A percentile compares a stretch with the other conserved stretches of the same genome.
Conservation (phyloP, 2,113 vertebrate species). For the Vulpes ferrilata region DNA sequence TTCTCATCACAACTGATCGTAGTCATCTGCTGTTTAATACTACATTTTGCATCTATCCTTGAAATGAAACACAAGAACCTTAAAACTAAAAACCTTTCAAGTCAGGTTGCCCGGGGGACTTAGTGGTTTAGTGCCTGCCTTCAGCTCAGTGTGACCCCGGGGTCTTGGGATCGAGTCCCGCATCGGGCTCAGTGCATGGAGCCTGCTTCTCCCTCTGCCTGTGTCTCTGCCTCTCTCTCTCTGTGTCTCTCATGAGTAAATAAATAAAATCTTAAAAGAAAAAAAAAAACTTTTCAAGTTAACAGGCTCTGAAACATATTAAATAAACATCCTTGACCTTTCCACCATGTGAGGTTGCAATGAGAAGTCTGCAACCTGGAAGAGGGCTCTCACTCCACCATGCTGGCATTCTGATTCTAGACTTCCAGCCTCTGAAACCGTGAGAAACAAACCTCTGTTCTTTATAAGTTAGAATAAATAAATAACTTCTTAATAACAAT, state of each 20-base stretch:
- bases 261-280: too few species aligned
- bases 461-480: neutral
- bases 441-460: neutral
- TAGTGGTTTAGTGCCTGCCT: too few species aligned
- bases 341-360: neutral
- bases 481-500: neutral
- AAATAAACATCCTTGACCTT: constrained; percentile 1
- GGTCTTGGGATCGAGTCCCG: too few species aligned
- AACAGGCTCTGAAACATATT: neutral
- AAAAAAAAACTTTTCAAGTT: constrained; percentile 11
- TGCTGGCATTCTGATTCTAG: neutral
- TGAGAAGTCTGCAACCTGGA: neutral
- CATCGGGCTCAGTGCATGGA: too few species aligned
- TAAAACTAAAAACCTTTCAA: constrained; percentile 31
- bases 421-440: neutral
- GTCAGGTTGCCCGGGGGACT: too few species aligned
- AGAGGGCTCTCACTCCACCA: neutral
- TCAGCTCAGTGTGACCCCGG: too few species aligned
- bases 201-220: too few species aligned
- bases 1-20: neutral
- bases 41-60: constrained; percentile 12
- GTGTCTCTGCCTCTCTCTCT: too few species aligned
- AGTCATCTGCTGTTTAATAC: neutral
- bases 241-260: too few species aligned
- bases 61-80: constrained; percentile 30